Evolutionary conservation across 1,140 invertebrate genomes (phyloP), one percentile per base, ranked within the genome.

Genomic region (Zaprionus kolodkinae): DNA sequence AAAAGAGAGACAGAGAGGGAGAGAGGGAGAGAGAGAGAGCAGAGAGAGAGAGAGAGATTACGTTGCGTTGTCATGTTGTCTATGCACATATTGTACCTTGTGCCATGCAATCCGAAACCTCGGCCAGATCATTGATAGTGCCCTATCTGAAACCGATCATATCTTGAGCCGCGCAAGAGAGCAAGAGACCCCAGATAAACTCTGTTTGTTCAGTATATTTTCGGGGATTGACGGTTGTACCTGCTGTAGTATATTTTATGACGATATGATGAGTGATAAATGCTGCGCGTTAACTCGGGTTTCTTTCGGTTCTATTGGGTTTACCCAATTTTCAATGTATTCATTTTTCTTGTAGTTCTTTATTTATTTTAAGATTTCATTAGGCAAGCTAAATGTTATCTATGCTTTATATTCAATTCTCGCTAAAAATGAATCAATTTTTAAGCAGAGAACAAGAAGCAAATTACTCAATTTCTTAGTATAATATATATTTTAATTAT

Each of bases 41-140:
- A n/a, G n/a, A 4, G 59, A 17, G 40, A 15, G n/a, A 48, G 17
- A 11, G 10, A 25, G 45, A 50, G 45, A 50, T 11, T 21, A 25
- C 9, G 17, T 9, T 3, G 45, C 15, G 40, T 15, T 15, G 27
- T 30, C 27, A 17, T n/a, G 4, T 17, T 13, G 1, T 5, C 15
- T 66, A 11, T 68, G 64, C 36, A 54, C 10, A 45, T 27, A 72
- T 36, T 36, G 43, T 33, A 52, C 52, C 45, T 25, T 21, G 13
- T 27, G 27, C 27, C 25, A 38, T 54, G 55, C 54, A 21, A 48
- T n/a, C 40, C 40, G 40, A 45, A 45, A 45, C 40, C 40, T 45
- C 17, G 45, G 1, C 25, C 35, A 40, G 27, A 67, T 72, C 64
- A 60, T 60, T 72, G 36, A 72, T 36, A 43, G 12, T 48, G 52